phyloP scores from a whole-genome alignment of 2,113 vertebrate genomes.

The Eidolon helvum region DNA sequence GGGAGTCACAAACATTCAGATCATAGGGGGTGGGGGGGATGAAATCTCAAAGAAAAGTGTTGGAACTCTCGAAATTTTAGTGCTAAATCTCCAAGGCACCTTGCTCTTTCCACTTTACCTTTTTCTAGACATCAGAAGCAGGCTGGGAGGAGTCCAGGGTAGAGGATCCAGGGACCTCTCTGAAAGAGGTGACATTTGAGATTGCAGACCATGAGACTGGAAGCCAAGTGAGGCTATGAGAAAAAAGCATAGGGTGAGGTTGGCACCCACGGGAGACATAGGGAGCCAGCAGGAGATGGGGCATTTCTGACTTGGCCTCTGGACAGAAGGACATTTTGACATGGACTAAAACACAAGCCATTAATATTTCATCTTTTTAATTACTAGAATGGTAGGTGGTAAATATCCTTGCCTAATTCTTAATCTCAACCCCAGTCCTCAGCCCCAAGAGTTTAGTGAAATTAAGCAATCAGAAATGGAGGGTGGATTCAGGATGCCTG shows the following conservation, averaged over 20 bases:
- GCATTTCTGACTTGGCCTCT: neutral
- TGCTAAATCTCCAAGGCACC: neutral
- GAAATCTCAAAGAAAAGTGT: neutral
- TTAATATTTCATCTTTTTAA: constrained; percentile 1
- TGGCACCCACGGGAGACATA: neutral
- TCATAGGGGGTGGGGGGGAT: neutral
- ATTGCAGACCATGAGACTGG: neutral
- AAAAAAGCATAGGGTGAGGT: neutral
- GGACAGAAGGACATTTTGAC: neutral
- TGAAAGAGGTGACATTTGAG: neutral
- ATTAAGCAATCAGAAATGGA: neutral
- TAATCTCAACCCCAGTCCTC: neutral
- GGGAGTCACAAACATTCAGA: neutral
- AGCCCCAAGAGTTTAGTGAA: neutral
- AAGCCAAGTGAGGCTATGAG: neutral
- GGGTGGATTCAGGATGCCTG: neutral
- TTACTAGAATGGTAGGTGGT: neutral
- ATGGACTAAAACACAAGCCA: neutral
- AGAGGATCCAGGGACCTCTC: neutral
- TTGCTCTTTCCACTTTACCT: neutral
- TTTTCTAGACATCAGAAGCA: neutral
- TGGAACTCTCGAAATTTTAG: neutral
- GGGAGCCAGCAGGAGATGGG: neutral
- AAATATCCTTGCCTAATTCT: neutral
- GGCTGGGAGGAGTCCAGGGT: neutral